These are phyloP conservation scores for Castor canadensis DNA, from an alignment of 2,113 vertebrate species.

Conservation along the genomic window DNA sequence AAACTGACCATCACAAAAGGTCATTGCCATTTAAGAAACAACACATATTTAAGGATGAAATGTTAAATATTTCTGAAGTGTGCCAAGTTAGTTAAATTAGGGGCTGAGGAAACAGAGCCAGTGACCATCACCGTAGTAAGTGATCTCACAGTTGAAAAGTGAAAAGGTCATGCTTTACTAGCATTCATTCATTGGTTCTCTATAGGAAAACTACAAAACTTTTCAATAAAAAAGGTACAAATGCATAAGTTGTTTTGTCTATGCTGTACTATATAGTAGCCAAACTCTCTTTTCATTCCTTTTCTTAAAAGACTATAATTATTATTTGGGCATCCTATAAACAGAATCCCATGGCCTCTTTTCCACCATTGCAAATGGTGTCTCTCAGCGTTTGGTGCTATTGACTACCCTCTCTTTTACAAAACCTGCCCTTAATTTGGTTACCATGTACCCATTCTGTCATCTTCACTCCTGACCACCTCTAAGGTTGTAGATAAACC, in stretches of 20 bases:
- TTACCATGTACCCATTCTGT: neutral
- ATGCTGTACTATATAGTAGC: neutral
- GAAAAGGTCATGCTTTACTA: neutral
- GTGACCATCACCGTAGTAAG: neutral
- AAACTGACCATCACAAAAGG: constrained; percentile 70
- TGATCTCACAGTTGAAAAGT: neutral
- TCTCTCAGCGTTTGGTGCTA: neutral
- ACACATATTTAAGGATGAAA: constrained; percentile 18
- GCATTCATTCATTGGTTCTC: neutral
- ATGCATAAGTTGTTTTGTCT: neutral
- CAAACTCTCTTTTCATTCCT: neutral
- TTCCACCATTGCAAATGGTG: neutral
- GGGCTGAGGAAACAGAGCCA: neutral
- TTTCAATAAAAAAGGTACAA: neutral
- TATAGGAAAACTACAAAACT: neutral
- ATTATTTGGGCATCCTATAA: neutral
- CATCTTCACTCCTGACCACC: neutral
- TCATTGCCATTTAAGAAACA: constrained; percentile 73
- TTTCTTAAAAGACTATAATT: neutral
- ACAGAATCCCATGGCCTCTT: neutral
- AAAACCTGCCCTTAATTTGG: neutral
- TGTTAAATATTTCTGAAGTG: constrained; percentile 15
- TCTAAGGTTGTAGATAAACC: neutral
- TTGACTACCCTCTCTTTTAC: neutral
- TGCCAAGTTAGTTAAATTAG: neutral